Evolutionary conservation across 23 tunicate species (phyloP).

Genomic region (Halocynthia aurantium): DNA sequence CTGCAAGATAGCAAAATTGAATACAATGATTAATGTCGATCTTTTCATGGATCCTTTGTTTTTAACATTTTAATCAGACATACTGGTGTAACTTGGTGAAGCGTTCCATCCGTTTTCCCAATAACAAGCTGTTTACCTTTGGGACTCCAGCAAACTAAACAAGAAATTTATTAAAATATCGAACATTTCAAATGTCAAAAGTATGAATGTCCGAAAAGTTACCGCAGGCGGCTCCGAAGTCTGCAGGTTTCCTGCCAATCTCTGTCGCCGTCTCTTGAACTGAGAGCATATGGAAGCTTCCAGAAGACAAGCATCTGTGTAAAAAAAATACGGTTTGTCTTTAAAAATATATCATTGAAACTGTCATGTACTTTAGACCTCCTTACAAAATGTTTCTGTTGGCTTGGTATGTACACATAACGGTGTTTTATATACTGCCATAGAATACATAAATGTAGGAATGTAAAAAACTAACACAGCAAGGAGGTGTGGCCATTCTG

Average conservation of each 20-base stretch:
- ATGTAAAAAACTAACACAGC: conserved; percentile 48
- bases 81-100: conserved; percentile 87
- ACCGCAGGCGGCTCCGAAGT: conserved; percentile 82
- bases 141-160: conserved; percentile 90
- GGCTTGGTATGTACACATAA: no score
- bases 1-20: conserved; percentile 9
- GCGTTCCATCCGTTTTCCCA: conserved; percentile 79
- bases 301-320: conserved; percentile 64
- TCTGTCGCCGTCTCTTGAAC: conserved; percentile 41
- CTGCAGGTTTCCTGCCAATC: conserved; percentile 40
- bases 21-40: neutral
- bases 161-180: neutral
- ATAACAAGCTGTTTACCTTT: conserved; percentile 95
- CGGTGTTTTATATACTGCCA: no score
- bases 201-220: neutral
- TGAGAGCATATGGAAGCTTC: conserved; percentile 65
- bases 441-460: no score
- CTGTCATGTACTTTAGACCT: no score
- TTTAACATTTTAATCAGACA: neutral
- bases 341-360: neutral
- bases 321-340: neutral
- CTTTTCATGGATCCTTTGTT: neutral
- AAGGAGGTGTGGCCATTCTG: conserved; percentile 47
- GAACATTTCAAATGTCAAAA: neutral
- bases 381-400: no score